phyloP scores from a whole-genome alignment of 1,140 invertebrate species.

The Ditylenchus dipsaci region DNA sequence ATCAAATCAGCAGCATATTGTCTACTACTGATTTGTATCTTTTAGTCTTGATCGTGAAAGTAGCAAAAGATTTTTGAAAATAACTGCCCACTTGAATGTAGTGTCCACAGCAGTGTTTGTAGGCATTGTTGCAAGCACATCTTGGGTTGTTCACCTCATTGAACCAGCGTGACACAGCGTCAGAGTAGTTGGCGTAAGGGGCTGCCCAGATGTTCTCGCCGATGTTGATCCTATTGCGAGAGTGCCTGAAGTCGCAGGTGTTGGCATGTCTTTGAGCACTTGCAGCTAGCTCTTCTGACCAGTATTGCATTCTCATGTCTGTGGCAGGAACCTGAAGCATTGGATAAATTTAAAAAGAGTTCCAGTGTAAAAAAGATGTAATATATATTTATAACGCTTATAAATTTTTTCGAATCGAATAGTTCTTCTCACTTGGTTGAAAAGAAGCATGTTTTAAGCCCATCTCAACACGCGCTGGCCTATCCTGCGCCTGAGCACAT shows the following conservation, averaged over 20 bases:
- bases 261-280: conserved; percentile 56
- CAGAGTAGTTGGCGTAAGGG: conserved; percentile 56
- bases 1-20: too few species aligned
- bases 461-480: too few species aligned
- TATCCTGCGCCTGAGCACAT: too few species aligned
- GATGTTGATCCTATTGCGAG: conserved; percentile 52
- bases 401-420: too few species aligned
- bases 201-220: conserved; percentile 57
- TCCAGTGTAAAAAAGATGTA: neutral
- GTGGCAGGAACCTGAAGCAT: conserved; percentile 54
- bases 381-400: neutral
- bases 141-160: conserved; percentile 57
- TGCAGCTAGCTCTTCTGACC: conserved; percentile 54
- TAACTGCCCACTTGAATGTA: conserved; percentile 51
- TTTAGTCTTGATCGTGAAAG: too few species aligned
- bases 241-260: conserved; percentile 57
- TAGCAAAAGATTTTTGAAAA: too few species aligned
- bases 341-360: neutral
- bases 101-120: conserved; percentile 58
- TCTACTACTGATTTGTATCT: too few species aligned
- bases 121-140: conserved; percentile 54
- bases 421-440: too few species aligned
- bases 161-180: conserved; percentile 55
- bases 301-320: conserved; percentile 57
- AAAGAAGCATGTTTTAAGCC: too few species aligned